Conservation (phyloP, 30 jellyfish, hydroid and myxozoan species). For the Aurelia aurita complex sp. Pacific region DNA sequence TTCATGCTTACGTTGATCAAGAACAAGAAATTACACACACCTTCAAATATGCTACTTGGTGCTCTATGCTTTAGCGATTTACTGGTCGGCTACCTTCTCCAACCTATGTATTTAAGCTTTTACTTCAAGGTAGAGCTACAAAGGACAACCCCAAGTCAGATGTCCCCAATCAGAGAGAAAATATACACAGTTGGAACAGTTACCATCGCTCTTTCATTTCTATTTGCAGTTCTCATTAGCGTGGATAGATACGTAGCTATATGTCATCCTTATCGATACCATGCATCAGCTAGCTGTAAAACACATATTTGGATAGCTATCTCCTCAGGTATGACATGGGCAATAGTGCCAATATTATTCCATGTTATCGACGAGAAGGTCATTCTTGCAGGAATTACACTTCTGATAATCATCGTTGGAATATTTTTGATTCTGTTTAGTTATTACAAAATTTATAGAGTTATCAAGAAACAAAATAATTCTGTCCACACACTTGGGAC, state of each 20-base stretch:
- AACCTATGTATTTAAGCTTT: background rate
- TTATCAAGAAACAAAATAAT: background rate
- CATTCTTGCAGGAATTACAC: background rate
- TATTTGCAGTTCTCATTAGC: background rate
- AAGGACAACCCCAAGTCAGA: background rate
- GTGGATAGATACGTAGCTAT: slow-evolving; percentile 5
- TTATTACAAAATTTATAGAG: background rate
- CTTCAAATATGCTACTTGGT: slow-evolving; percentile 1
- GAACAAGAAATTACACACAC: background rate
- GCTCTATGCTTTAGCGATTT: background rate
- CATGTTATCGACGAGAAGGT: background rate
- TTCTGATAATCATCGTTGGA: background rate
- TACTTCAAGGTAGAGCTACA: background rate
- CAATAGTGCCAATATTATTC: background rate
- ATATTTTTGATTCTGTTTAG: background rate
- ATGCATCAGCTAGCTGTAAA: background rate
- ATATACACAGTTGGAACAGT: background rate
- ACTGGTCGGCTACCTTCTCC: background rate
- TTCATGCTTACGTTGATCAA: background rate
- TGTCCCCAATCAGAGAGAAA: background rate
- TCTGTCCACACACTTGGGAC: background rate
- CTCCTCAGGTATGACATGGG: background rate
- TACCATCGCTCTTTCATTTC: background rate
- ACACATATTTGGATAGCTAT: background rate
- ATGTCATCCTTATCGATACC: slow-evolving; percentile 6